Evolutionary conservation across 2,797 vertebrate genomes (phyloP).

Genomic region (Amblyopsis hoosieri): DNA sequence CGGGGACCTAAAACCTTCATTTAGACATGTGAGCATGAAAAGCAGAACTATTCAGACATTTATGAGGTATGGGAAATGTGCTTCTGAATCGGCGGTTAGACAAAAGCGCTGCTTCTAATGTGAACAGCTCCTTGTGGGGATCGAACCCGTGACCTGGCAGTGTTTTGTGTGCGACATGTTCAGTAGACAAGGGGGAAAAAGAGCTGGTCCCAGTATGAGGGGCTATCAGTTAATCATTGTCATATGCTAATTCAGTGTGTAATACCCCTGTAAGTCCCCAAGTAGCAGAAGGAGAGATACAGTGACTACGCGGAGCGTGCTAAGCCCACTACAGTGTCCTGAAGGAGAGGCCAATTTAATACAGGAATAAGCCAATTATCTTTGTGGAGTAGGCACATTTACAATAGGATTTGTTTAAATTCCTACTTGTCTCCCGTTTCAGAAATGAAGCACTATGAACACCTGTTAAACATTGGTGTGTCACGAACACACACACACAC

Average conservation of each 20-base stretch:
- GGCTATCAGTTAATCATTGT: slow-evolving; percentile 75
- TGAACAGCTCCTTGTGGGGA: slow-evolving; percentile 20
- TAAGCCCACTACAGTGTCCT: slow-evolving; percentile 69
- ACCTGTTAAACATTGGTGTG: slow-evolving; percentile 34
- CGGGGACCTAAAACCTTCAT: slow-evolving; percentile 37
- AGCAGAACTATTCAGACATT: slow-evolving; percentile 38
- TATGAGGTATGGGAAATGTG: slow-evolving; percentile 25
- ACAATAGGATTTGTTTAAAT: slow-evolving; percentile 72
- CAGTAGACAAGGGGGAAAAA: slow-evolving; percentile 14
- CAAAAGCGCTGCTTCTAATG: neutral
- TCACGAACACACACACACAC: slow-evolving; percentile 6
- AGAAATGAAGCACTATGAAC: slow-evolving; percentile 58
- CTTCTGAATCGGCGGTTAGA: slow-evolving; percentile 31
- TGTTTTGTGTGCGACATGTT: slow-evolving; percentile 25
- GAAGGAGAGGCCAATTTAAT: slow-evolving; percentile 74
- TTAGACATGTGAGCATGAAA: slow-evolving; percentile 28
- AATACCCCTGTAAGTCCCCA: slow-evolving; percentile 69
- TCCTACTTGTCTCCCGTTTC: slow-evolving; percentile 66
- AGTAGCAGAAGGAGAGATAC: slow-evolving; percentile 65
- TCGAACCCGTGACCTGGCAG: slow-evolving; percentile 18
- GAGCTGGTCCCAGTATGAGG: slow-evolving; percentile 21
- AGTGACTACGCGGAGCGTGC: slow-evolving; percentile 57
- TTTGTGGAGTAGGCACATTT: slow-evolving; percentile 69
- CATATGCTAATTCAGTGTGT: slow-evolving; percentile 74
- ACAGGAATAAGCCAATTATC: slow-evolving; percentile 81